Conservation (phyloP, 1,140 invertebrate species). For the Bombus ignitus region DNA sequence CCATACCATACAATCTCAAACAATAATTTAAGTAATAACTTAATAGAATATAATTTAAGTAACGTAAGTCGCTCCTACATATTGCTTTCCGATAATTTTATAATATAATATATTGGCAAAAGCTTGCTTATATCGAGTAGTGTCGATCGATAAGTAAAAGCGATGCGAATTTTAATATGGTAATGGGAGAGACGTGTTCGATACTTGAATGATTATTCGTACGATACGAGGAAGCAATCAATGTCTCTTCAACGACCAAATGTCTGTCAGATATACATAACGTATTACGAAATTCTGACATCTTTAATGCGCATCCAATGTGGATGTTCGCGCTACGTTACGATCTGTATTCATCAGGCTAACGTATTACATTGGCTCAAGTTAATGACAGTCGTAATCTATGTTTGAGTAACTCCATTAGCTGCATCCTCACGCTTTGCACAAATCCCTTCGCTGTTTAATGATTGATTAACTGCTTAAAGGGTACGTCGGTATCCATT, state of each 20-base stretch:
- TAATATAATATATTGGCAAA: not conserved
- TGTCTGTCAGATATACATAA: not conserved
- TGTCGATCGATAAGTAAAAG: not conserved
- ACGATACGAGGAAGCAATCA: not conserved
- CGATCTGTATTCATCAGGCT: slow-evolving; percentile 13
- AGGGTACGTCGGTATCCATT: not conserved
- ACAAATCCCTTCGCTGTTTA: slow-evolving; percentile 7
- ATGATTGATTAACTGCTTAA: slow-evolving; percentile 12
- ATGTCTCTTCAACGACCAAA: not conserved
- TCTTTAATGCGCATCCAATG: slow-evolving; percentile 10
- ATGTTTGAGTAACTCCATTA: slow-evolving; percentile 23
- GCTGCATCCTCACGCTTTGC: not conserved
- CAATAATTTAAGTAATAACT: not conserved
- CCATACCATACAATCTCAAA: too few species aligned
- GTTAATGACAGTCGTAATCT: slow-evolving; percentile 26
- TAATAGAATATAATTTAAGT: not conserved
- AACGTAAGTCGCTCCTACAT: not conserved
- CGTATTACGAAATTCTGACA: not conserved
- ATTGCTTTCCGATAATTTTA: not conserved
- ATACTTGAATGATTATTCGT: not conserved
- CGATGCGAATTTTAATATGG: not conserved
- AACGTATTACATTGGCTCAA: not conserved
- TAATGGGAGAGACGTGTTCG: not conserved
- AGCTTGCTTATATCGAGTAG: too few species aligned
- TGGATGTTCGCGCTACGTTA: not conserved